Evolutionary conservation across 2,888 invertebrate genomes (phyloP), one percentile per base, ranked within the genome.

Genomic region (Allophyes oxyacanthae): DNA sequence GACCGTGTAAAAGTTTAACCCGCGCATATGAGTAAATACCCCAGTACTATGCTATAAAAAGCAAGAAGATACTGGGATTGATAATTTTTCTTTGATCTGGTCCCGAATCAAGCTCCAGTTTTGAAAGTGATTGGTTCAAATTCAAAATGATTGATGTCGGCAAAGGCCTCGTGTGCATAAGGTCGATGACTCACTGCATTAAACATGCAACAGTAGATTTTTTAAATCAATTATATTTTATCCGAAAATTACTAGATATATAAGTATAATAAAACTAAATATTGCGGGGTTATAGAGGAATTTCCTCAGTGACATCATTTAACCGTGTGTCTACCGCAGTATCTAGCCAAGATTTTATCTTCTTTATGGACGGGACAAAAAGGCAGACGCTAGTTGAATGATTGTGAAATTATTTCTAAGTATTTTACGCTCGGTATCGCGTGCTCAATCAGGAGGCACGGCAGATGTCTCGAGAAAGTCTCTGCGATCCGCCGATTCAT

Each of bases 401-500:
- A 72, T 75, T 75, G 74, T 72, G 74, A 78, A 72, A 74, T 76
- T 72, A 72, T 78, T 74, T 77, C 72, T 73, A 69, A 75, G 72
- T 62, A 66, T 60, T 73, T 74, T 70, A 65, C 72, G 57, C 62
- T 45, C 45, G 49, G 50, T 83, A 86, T 86, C 84, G 75, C 71
- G 74, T 70, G 77, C 82, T 82, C 75, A 72, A 87, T 86, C 85
- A 75, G 59, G 53, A 75, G 67, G 52, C 71, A 63, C 62, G 81
- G 83, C 83, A 88, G 84, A 86, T 86, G 86, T 85, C 81, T 77
- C 79, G 81, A 78, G 86, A 89, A 87, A 87, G 88, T 72, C 71
- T 77, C 81, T 63, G 62, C 55, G 79, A 78, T 79, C 71, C 69
- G 64, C 77, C 71, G 84, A 84, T 84, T 78, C 67, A 64, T 76